phyloP scores from a whole-genome alignment of 2,888 invertebrate species.

The Ochropleura leucogaster region DNA sequence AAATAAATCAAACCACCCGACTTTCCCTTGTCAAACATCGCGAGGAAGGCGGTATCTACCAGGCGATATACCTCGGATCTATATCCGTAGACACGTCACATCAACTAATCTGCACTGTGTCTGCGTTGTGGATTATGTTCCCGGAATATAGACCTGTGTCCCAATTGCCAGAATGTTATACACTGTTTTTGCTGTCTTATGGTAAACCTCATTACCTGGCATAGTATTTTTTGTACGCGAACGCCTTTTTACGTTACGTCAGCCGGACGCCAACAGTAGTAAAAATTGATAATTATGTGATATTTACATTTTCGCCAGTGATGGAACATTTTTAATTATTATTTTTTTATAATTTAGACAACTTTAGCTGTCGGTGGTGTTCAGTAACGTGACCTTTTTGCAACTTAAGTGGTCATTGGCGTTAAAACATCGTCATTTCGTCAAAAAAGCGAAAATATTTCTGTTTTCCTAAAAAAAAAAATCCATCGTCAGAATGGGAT shows the following conservation, averaged over 20 bases:
- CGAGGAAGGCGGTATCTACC: background rate
- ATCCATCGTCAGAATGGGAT: conserved; percentile 86
- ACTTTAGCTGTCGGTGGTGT: too few species aligned
- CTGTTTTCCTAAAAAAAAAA: background rate
- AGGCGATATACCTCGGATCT: too few species aligned
- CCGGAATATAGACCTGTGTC: background rate
- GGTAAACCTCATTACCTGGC: background rate
- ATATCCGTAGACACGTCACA: background rate
- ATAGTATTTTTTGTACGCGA: background rate
- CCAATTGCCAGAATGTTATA: background rate
- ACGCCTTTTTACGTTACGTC: too few species aligned
- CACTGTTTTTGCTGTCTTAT: background rate
- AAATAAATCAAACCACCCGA: background rate
- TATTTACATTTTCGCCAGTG: too few species aligned
- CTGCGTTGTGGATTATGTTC: background rate
- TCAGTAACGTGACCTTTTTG: too few species aligned
- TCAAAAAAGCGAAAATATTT: background rate
- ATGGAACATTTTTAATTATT: too few species aligned
- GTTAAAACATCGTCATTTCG: background rate
- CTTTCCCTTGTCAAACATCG: background rate
- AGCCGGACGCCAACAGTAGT: too few species aligned
- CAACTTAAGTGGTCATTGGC: too few species aligned
- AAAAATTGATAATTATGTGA: too few species aligned
- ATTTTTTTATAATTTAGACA: too few species aligned
- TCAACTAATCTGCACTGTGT: background rate